Evolutionary conservation across 2,113 vertebrate species (phyloP).

Genomic region (Seriola quinqueradiata): DNA sequence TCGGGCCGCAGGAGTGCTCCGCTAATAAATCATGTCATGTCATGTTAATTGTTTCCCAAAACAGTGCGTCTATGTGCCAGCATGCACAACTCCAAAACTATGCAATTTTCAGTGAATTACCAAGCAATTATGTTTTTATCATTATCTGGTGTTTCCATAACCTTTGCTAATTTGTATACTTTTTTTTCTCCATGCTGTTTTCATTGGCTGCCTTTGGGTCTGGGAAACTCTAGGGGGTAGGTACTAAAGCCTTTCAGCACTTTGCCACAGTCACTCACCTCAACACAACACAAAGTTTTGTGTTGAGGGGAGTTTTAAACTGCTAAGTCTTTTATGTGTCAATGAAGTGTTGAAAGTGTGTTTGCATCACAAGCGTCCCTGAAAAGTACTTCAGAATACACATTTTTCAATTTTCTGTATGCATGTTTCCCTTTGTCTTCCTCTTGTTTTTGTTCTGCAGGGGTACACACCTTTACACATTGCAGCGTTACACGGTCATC

Average conservation of each 20-base stretch:
- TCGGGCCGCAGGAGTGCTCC: slow-evolving; percentile 29
- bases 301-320: neutral
- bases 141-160: slow-evolving; percentile 86
- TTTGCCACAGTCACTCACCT: neutral
- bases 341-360: neutral
- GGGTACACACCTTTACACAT: slow-evolving; percentile 89
- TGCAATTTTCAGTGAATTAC: slow-evolving; percentile 85
- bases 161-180: slow-evolving; percentile 84
- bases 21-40: slow-evolving; percentile 86
- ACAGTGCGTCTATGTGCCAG: slow-evolving; percentile 78
- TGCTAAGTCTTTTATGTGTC: neutral
- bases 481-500: slow-evolving; percentile 85
- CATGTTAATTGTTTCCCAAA: slow-evolving; percentile 86
- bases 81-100: slow-evolving; percentile 57
- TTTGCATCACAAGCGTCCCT: neutral
- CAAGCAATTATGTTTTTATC: slow-evolving; percentile 85
- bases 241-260: slow-evolving; percentile 58
- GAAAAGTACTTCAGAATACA: neutral
- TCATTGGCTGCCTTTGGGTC: slow-evolving; percentile 57
- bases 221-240: slow-evolving; percentile 84
- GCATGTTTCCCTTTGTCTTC: neutral
- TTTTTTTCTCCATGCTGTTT: slow-evolving; percentile 67
- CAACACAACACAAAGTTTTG: neutral
- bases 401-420: neutral
- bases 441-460: slow-evolving; percentile 60